A percentile compares a stretch with the other conserved stretches of the same genome.
phyloP scores from a whole-genome alignment of 1,140 invertebrate species.

The Psix sp. region DNA sequence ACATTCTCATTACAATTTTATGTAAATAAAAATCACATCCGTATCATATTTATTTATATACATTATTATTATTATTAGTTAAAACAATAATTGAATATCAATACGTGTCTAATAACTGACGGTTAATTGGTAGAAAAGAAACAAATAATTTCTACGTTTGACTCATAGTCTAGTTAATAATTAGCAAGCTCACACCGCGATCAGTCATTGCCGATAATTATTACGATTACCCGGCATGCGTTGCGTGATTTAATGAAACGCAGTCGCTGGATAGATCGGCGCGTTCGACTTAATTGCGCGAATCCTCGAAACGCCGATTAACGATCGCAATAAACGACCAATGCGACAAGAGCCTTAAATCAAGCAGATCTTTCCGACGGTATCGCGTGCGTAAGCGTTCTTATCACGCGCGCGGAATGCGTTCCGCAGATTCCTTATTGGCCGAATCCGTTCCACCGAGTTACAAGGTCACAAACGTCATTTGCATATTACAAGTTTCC shows the following conservation, averaged over 20 bases:
- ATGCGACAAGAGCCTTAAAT: constrained; percentile 64
- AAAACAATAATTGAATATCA: too few species aligned
- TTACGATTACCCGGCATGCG: constrained; percentile 66
- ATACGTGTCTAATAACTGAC: too few species aligned
- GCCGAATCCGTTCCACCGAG: constrained; percentile 29
- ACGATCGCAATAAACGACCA: constrained; percentile 69
- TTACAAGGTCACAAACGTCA: constrained; percentile 38
- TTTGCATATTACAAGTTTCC: constrained; percentile 36
- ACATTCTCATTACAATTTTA: too few species aligned
- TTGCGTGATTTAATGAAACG: constrained; percentile 67
- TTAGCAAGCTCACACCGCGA: constrained; percentile 66
- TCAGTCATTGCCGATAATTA: constrained; percentile 71
- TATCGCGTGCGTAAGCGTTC: constrained; percentile 39
- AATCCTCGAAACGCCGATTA: constrained; percentile 69
- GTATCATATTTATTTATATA: too few species aligned
- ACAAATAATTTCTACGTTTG: too few species aligned
- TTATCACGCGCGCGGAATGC: constrained; percentile 46
- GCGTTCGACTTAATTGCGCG: constrained; percentile 67
- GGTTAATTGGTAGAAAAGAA: too few species aligned
- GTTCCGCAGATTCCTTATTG: constrained; percentile 32
- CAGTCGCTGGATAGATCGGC: constrained; percentile 57
- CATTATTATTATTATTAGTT: too few species aligned
- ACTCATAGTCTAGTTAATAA: constrained; percentile 61
- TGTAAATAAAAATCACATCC: too few species aligned
- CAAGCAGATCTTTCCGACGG: constrained; percentile 48